These are phyloP conservation scores for Bombus haemorrhoidalis DNA, from an alignment of 1,140 invertebrate genomes.

Conservation along the genomic window DNA sequence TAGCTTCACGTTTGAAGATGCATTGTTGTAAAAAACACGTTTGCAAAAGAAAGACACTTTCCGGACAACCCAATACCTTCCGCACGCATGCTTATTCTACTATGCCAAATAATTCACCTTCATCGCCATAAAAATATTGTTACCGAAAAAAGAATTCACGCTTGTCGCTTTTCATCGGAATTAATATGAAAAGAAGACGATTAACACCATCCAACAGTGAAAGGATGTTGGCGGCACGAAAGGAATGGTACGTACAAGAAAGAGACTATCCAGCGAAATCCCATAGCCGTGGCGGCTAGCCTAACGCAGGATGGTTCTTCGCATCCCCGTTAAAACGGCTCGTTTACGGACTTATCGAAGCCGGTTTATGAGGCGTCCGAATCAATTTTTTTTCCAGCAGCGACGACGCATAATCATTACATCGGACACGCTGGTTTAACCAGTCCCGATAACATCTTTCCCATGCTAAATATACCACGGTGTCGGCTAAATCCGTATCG, in stretches of 20 bases:
- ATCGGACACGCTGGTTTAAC: constrained; percentile 73
- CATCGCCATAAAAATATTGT: neutral
- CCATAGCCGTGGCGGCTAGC: constrained; percentile 36
- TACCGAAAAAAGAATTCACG: neutral
- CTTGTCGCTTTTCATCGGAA: neutral
- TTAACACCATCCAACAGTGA: neutral
- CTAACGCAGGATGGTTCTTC: constrained; percentile 53
- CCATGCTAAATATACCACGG: constrained; percentile 74
- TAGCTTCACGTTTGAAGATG: no score
- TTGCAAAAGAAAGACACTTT: no score
- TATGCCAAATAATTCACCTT: neutral
- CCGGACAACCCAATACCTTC: no score
- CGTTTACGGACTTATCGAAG: constrained; percentile 69
- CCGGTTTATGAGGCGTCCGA: constrained; percentile 72
- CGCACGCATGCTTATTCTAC: neutral
- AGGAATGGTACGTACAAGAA: neutral
- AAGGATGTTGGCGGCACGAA: neutral
- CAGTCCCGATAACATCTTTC: constrained; percentile 78
- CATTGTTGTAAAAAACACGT: no score
- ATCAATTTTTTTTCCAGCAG: constrained; percentile 67
- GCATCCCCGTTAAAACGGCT: constrained; percentile 70
- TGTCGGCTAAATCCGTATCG: constrained; percentile 74
- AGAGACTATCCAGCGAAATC: constrained; percentile 42
- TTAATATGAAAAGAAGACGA: neutral
- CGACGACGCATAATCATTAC: constrained; percentile 74